Percentiles rank a stretch among this genome's conserved stretches.
phyloP scores from a whole-genome alignment of 1,140 invertebrate species.

The Calliphora vicina region DNA sequence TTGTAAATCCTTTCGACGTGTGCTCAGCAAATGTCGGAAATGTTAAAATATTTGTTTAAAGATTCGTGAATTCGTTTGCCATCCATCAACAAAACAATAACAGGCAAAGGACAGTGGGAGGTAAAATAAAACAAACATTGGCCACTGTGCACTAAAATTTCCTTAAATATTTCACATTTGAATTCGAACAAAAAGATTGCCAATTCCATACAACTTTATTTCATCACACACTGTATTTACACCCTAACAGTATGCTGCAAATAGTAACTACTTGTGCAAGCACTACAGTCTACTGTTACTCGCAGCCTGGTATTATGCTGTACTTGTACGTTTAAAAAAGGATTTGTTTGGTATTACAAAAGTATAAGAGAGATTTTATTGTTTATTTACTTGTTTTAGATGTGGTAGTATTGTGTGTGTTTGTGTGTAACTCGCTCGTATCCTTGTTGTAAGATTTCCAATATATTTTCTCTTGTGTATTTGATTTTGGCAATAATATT shows the following conservation, averaged over 20 bases:
- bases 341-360: conserved; percentile 5
- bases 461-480: background rate
- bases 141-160: too few relatives aligned
- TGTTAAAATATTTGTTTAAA: conserved; percentile 35
- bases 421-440: background rate
- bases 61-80: conserved; percentile 25
- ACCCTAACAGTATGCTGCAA: too few relatives aligned
- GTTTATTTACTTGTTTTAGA: conserved; percentile 1
- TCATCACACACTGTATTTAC: too few relatives aligned
- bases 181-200: too few relatives aligned
- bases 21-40: conserved; percentile 21
- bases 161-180: too few relatives aligned
- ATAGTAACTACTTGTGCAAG: too few relatives aligned
- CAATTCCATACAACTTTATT: too few relatives aligned
- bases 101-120: background rate
- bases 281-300: background rate
- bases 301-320: background rate
- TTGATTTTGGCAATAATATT: conserved; percentile 11
- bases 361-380: background rate
- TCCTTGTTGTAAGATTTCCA: background rate
- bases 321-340: conserved; percentile 6
- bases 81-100: background rate
- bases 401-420: background rate
- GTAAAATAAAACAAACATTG: too few relatives aligned
- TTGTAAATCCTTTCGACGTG: conserved; percentile 36